Conservation (phyloP, 2,888 invertebrate species). For the Chrysina gloriosa region DNA sequence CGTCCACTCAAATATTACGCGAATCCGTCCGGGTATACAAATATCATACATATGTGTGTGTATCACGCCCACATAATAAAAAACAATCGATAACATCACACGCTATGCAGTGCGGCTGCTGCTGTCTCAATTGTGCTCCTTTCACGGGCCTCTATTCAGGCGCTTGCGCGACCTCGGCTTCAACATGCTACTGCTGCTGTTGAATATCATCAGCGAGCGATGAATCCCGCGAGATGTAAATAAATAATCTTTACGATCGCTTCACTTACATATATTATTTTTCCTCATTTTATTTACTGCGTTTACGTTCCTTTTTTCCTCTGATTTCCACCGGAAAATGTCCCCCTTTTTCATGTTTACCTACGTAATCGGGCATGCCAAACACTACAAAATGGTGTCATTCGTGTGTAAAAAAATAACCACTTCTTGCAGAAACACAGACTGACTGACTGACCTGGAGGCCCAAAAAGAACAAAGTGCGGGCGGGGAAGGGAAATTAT, state of each 20-base stretch:
- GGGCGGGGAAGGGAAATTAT: constrained; percentile 59
- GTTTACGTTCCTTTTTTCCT: constrained; percentile 4
- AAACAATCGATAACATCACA: constrained; percentile 54
- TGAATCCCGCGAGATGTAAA: constrained; percentile 41
- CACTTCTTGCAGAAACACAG: constrained; percentile 36
- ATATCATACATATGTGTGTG: constrained; percentile 39
- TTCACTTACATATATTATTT: constrained; percentile 29
- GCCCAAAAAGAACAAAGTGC: constrained; percentile 51
- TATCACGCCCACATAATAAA: constrained; percentile 55
- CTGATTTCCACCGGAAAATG: neutral
- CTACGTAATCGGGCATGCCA: neutral
- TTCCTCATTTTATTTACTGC: constrained; percentile 11
- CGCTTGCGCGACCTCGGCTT: constrained; percentile 62
- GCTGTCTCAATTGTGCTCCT: constrained; percentile 56
- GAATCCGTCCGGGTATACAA: constrained; percentile 30
- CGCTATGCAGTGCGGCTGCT: constrained; percentile 49
- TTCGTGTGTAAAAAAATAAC: constrained; percentile 27
- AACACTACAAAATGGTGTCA: constrained; percentile 26
- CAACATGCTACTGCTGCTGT: constrained; percentile 43
- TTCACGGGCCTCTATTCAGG: constrained; percentile 58
- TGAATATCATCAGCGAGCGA: constrained; percentile 37
- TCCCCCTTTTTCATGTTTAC: neutral
- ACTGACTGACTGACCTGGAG: constrained; percentile 58
- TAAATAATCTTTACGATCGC: constrained; percentile 39
- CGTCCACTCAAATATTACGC: neutral